A percentile compares a stretch with the other conserved stretches of the same genome.
Evolutionary conservation across 1,140 invertebrate species (phyloP).

Genomic region (Brachionus paranguensis): DNA sequence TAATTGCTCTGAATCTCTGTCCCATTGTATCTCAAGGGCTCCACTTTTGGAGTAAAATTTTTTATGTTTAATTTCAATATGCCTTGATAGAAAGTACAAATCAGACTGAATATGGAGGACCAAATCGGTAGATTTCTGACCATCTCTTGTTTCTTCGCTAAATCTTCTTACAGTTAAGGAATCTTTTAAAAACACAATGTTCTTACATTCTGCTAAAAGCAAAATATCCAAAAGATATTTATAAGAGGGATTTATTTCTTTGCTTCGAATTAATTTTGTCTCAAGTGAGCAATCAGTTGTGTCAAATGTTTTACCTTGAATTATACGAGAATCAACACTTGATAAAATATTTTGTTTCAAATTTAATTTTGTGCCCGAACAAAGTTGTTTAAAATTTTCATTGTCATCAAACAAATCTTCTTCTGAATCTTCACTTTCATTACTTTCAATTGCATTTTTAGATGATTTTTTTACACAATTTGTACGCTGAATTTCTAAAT

Average conservation of each 20-base stretch:
- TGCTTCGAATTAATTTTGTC: not conserved
- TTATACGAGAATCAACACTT: not conserved
- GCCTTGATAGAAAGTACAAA: not conserved
- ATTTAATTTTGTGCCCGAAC: conserved; percentile 14
- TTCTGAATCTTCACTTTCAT: not conserved
- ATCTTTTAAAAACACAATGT: not conserved
- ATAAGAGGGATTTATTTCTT: not conserved
- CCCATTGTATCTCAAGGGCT: not conserved
- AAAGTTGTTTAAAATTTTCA: not conserved
- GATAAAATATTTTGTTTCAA: not conserved
- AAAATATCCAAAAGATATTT: not conserved
- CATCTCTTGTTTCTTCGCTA: not conserved
- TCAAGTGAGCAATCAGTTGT: not conserved
- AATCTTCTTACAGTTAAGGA: not conserved
- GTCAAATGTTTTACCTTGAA: not conserved
- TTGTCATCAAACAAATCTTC: not conserved
- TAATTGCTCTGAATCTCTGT: not conserved
- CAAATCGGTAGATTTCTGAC: not conserved
- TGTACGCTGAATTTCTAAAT: not conserved
- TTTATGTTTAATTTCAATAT: not conserved
- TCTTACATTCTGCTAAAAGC: not conserved
- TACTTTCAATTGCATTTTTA: not conserved
- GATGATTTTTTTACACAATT: not conserved
- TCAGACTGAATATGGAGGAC: not conserved
- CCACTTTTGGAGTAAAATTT: not conserved